phyloP scores from a whole-genome alignment of 2,113 vertebrate species.

The Antennarius striatus region DNA sequence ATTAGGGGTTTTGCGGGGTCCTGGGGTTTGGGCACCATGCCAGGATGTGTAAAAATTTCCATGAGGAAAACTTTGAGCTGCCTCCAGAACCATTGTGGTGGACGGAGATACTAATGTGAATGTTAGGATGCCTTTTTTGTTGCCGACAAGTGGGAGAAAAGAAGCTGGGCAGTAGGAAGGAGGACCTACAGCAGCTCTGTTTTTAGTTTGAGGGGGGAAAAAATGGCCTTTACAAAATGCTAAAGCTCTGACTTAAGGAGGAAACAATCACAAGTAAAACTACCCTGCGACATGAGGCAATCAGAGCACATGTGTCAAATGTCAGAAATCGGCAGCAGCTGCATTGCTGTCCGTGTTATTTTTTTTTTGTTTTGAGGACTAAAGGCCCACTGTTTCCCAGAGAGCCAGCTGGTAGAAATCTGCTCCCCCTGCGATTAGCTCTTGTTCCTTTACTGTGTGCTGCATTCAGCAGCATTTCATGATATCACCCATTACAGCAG shows the following conservation, averaged over 20 bases:
- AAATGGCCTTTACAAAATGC: constrained; percentile 51
- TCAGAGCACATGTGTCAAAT: constrained; percentile 70
- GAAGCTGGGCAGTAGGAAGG: constrained; percentile 12
- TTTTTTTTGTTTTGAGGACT: constrained; percentile 69
- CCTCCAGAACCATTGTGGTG: constrained; percentile 61
- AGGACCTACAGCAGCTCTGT: constrained; percentile 49
- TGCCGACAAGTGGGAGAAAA: constrained; percentile 33
- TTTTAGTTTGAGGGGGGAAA: constrained; percentile 60
- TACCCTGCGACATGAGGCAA: constrained; percentile 58
- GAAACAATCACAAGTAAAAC: constrained; percentile 63
- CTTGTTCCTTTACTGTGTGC: constrained; percentile 48
- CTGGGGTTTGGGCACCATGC: constrained; percentile 81
- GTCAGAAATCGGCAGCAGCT: constrained; percentile 60
- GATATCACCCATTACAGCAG: constrained; percentile 71
- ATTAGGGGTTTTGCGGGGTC: constrained; percentile 83
- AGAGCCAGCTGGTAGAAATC: constrained; percentile 78
- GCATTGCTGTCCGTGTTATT: constrained; percentile 27
- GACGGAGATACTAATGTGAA: constrained; percentile 66
- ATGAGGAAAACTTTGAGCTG: constrained; percentile 87
- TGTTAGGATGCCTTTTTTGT: constrained; percentile 58
- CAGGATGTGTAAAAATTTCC: constrained; percentile 93
- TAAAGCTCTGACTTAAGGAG: constrained; percentile 47
- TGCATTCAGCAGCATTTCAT: constrained; percentile 61
- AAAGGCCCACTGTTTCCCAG: constrained; percentile 71
- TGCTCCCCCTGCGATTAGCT: constrained; percentile 66